Percentiles rank a stretch among this genome's conserved stretches.
phyloP scores from a whole-genome alignment of 2,797 vertebrate genomes.

The Prionace glauca region DNA sequence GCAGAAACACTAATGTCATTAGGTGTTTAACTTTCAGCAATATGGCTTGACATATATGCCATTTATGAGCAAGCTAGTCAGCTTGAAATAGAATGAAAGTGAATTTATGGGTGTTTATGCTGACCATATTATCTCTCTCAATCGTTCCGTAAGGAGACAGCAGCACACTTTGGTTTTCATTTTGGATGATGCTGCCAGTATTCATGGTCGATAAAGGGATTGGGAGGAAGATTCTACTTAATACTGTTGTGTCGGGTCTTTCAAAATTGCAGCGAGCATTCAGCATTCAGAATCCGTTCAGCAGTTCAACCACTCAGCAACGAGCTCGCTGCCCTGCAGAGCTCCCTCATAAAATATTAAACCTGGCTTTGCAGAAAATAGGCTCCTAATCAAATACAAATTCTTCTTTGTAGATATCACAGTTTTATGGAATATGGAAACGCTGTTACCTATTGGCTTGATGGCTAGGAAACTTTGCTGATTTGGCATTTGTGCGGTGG shows the following conservation, averaged over 20 bases:
- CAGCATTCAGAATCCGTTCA: slow-evolving; percentile 43
- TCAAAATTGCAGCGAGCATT: slow-evolving; percentile 42
- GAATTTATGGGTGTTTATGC: background rate
- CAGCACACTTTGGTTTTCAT: background rate
- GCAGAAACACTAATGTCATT: background rate
- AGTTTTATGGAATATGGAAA: background rate
- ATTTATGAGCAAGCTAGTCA: background rate
- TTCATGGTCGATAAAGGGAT: background rate
- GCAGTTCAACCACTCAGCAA: slow-evolving; percentile 49
- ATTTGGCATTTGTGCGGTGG: background rate
- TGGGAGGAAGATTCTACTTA: background rate
- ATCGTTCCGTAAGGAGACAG: background rate
- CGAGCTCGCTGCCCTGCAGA: slow-evolving; percentile 53
- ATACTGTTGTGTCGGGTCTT: background rate
- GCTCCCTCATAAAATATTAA: slow-evolving; percentile 61
- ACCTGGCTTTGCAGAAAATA: slow-evolving; percentile 57
- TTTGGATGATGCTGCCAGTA: background rate
- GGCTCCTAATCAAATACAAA: slow-evolving; percentile 46
- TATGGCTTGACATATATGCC: background rate
- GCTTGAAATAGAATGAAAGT: background rate
- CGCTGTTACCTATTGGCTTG: background rate
- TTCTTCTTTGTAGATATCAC: background rate
- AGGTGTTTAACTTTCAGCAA: background rate
- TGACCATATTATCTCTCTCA: background rate
- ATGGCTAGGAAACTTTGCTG: background rate